Conservation (phyloP, 2,888 invertebrate genomes). For the Seira sanloemensis region DNA sequence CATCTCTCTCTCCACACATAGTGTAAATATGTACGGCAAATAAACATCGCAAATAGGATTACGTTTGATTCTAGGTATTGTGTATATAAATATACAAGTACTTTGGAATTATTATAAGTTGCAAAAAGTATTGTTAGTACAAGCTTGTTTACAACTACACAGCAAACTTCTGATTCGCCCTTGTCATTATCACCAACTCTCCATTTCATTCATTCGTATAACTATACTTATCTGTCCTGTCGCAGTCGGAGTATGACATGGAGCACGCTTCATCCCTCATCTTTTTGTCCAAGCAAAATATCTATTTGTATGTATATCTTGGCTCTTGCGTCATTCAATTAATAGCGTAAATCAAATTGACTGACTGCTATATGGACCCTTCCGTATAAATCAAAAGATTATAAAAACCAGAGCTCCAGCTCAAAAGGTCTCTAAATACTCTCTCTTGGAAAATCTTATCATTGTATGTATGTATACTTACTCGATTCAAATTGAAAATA, state of each 20-base stretch:
- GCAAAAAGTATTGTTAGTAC: background rate
- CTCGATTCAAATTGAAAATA: too few relatives aligned
- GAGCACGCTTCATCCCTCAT: background rate
- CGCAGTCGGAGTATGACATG: background rate
- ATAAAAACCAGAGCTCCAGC: background rate
- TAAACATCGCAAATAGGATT: slow-evolving; percentile 47
- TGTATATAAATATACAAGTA: too few relatives aligned
- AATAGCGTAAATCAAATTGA: slow-evolving; percentile 51
- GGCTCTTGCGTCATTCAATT: slow-evolving; percentile 51
- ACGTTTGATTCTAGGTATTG: background rate
- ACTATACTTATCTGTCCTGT: background rate
- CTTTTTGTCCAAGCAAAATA: background rate
- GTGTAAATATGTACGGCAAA: background rate
- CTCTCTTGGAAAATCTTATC: too few relatives aligned
- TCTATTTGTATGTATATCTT: too few relatives aligned
- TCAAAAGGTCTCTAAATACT: too few relatives aligned
- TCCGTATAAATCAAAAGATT: background rate
- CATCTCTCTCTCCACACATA: background rate
- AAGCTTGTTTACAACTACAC: background rate
- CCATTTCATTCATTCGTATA: background rate
- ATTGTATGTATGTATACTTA: too few relatives aligned
- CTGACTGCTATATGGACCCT: slow-evolving; percentile 22
- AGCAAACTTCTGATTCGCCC: too few relatives aligned
- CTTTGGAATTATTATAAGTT: background rate
- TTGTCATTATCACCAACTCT: background rate